Evolutionary conservation across 2,797 vertebrate species (phyloP).

Genomic region (Chrysocyon brachyurus): DNA sequence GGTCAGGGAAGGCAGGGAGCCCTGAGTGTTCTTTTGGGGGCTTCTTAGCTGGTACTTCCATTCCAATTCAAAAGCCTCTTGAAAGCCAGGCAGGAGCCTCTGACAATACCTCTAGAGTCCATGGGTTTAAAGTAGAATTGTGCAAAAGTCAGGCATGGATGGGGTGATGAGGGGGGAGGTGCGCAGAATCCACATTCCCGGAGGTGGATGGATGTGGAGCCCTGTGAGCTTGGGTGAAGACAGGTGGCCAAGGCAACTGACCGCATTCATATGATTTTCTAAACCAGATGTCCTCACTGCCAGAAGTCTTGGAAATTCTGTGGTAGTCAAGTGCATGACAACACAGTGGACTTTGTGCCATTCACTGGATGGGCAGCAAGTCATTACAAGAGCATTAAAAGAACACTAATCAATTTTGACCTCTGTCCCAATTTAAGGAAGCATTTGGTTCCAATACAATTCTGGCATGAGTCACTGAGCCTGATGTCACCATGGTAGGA

Average conservation of each 20-base stretch:
- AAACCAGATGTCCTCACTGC: background rate
- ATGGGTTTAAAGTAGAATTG: background rate
- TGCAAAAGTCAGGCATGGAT: background rate
- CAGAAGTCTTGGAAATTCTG: background rate
- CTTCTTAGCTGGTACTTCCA: background rate
- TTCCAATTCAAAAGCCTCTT: background rate
- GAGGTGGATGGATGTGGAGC: too few species aligned
- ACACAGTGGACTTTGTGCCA: background rate
- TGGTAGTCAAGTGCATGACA: background rate
- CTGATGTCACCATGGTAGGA: background rate
- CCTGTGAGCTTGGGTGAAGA: background rate
- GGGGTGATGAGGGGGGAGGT: background rate
- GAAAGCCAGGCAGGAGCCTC: background rate
- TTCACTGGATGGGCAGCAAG: background rate
- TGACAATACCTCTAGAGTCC: background rate
- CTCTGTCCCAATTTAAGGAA: background rate
- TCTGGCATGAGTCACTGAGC: background rate
- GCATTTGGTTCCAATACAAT: background rate
- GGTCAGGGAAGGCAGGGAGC: too few species aligned
- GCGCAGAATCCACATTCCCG: background rate
- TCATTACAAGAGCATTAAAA: background rate
- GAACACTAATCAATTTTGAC: background rate
- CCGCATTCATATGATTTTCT: background rate
- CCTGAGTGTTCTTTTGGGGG: background rate
- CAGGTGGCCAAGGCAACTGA: background rate